A percentile compares a stretch with the other conserved stretches of the same genome.
Conservation (phyloP, 2,888 invertebrate genomes). For the Marronus borbonicus region DNA sequence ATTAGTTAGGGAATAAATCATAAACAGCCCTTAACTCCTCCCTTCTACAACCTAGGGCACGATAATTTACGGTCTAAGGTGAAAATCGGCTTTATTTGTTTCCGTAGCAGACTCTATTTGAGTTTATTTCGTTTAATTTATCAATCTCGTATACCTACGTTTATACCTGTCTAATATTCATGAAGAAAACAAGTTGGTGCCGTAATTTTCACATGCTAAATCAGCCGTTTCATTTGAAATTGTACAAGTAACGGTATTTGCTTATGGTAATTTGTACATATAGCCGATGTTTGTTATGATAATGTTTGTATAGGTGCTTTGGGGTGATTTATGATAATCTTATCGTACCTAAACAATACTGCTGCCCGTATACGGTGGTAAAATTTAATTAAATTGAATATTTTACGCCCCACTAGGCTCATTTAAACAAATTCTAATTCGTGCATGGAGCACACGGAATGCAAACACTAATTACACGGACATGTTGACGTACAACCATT, state of each 20-base stretch:
- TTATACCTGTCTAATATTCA: slow-evolving; percentile 39
- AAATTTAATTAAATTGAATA: slow-evolving; percentile 48
- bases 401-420: slow-evolving; percentile 8
- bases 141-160: slow-evolving; percentile 13
- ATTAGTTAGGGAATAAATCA: slow-evolving; percentile 20
- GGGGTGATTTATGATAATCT: slow-evolving; percentile 56
- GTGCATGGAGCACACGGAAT: neutral
- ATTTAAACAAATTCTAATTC: slow-evolving; percentile 25
- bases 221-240: slow-evolving; percentile 48
- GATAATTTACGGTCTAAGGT: slow-evolving; percentile 18
- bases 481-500: neutral
- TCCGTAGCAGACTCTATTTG: neutral
- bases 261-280: slow-evolving; percentile 48
- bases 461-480: neutral
- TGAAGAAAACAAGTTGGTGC: slow-evolving; percentile 23
- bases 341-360: slow-evolving; percentile 49
- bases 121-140: slow-evolving; percentile 23
- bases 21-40: neutral
- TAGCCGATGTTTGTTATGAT: slow-evolving; percentile 52
- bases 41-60: neutral
- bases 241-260: slow-evolving; percentile 44
- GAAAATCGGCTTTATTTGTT: slow-evolving; percentile 7
- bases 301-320: slow-evolving; percentile 54
- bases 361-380: neutral
- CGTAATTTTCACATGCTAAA: slow-evolving; percentile 49